Evolutionary conservation across 2,888 invertebrate species (phyloP).

Genomic region (Plebejus argus): DNA sequence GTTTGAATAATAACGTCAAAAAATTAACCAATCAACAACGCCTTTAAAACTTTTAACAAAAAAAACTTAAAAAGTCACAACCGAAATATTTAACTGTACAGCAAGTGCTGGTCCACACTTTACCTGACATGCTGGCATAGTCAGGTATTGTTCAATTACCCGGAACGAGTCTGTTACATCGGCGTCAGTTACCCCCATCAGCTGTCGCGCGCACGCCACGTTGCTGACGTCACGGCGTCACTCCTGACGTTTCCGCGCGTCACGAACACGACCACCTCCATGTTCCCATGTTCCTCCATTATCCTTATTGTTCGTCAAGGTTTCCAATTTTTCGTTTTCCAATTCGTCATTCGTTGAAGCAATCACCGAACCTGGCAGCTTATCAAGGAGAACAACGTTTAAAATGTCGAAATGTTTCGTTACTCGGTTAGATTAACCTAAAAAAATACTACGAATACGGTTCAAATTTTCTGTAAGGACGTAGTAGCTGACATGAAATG

Average conservation of each 20-base stretch:
- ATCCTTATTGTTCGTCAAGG: conserved; percentile 33
- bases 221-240: conserved; percentile 68
- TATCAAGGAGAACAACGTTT: background rate
- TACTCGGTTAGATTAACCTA: background rate
- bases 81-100: too few species aligned
- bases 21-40: too few species aligned
- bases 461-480: background rate
- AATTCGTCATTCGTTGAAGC: conserved; percentile 11
- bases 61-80: too few species aligned
- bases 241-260: conserved; percentile 58
- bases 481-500: background rate
- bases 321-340: conserved; percentile 5
- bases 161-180: conserved; percentile 38
- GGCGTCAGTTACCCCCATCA: conserved; percentile 64
- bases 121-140: background rate
- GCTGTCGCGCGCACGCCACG: conserved; percentile 68
- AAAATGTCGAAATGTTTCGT: background rate
- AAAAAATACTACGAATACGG: background rate
- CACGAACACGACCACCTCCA: conserved; percentile 41
- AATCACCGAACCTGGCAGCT: conserved; percentile 16
- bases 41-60: too few species aligned
- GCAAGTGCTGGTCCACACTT: background rate
- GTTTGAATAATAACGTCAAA: too few species aligned
- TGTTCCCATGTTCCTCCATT: conserved; percentile 36
- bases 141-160: conserved; percentile 12